These are phyloP conservation scores for Drosophila atroscutellata DNA, from an alignment of 2,888 invertebrate genomes.

Conservation along the genomic window DNA sequence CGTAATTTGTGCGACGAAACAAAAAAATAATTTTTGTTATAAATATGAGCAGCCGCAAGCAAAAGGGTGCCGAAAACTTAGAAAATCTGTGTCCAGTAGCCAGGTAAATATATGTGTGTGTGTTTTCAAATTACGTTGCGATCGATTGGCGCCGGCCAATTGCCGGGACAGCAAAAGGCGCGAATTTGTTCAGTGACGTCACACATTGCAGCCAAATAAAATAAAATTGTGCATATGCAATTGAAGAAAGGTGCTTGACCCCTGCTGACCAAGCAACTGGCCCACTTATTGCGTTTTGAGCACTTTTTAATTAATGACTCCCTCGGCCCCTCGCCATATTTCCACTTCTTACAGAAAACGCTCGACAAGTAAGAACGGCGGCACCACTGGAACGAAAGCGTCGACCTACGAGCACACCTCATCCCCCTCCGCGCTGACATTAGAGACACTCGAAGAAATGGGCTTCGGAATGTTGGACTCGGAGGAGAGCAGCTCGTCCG, in stretches of 20 bases:
- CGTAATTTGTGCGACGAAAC: constrained; percentile 64
- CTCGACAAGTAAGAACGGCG: constrained; percentile 59
- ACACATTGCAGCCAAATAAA: constrained; percentile 30
- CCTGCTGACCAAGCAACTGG: constrained; percentile 54
- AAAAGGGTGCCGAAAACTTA: constrained; percentile 78
- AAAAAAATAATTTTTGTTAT: constrained; percentile 48
- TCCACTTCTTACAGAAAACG: constrained; percentile 75
- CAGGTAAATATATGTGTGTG: constrained; percentile 69
- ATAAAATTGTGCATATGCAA: constrained; percentile 49
- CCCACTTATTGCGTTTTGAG: constrained; percentile 28
- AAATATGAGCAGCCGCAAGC: constrained; percentile 81
- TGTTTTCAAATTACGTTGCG: neutral
- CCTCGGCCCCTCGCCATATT: neutral
- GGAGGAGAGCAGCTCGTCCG: constrained; percentile 85
- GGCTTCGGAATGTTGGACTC: constrained; percentile 87
- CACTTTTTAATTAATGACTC: constrained; percentile 38
- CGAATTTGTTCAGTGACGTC: constrained; percentile 60
- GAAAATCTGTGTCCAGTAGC: constrained; percentile 83
- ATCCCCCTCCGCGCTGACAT: constrained; percentile 67
- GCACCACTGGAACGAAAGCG: constrained; percentile 64
- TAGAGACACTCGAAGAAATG: constrained; percentile 85
- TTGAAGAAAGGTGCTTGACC: constrained; percentile 73
- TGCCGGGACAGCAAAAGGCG: constrained; percentile 56
- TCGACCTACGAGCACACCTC: constrained; percentile 68
- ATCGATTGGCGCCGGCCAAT: neutral